Percentiles rank a stretch among this genome's conserved stretches.
These are phyloP conservation scores for Tapirus indicus DNA, from an alignment of 2,797 vertebrate genomes.

Conservation along the genomic window DNA sequence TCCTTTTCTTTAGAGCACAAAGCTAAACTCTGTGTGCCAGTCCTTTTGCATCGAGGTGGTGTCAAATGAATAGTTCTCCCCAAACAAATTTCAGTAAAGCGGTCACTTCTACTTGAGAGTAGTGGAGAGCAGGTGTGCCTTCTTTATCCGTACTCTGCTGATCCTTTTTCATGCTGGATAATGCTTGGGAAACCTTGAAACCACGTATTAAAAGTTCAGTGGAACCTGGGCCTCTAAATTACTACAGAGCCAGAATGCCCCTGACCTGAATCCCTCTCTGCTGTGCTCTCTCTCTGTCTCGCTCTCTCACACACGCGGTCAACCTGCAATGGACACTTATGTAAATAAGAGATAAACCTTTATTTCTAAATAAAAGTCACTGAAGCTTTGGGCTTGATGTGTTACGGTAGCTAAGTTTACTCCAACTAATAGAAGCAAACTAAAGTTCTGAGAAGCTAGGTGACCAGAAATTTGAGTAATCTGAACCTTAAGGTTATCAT, in stretches of 20 bases:
- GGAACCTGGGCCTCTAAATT: not conserved
- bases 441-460: not conserved
- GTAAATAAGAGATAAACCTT: not conserved
- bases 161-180: not conserved
- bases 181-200: not conserved
- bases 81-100: not conserved
- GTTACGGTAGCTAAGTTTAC: not conserved
- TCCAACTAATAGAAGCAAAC: not conserved
- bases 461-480: constrained; percentile 6
- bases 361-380: not conserved
- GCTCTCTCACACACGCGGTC: not conserved
- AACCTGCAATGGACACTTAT: not conserved
- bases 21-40: not conserved
- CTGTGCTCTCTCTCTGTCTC: too few relatives aligned
- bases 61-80: not conserved
- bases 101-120: not conserved
- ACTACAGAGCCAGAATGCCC: not conserved
- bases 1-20: not conserved
- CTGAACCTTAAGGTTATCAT: not conserved
- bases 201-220: not conserved
- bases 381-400: not conserved
- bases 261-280: not conserved
- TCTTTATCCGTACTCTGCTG: not conserved
- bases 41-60: not conserved
- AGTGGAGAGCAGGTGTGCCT: not conserved